phyloP scores from a whole-genome alignment of 2,113 vertebrate species.

The Chiloscyllium plagiosum region DNA sequence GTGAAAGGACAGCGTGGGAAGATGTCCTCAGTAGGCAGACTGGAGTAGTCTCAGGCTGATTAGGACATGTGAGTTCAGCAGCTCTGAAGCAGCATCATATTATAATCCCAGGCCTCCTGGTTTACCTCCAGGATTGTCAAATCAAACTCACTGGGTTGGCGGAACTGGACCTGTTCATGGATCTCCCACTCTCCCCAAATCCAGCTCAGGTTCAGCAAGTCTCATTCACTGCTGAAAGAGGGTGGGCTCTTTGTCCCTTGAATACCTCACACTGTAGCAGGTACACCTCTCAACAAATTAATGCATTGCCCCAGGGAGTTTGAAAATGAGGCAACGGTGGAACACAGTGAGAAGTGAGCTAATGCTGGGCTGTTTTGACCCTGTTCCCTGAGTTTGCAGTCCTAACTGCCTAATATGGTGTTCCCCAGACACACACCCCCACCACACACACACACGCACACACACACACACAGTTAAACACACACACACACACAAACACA shows the following conservation, averaged over 20 bases:
- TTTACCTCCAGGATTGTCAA: background rate
- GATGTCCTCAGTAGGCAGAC: background rate
- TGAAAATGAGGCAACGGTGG: background rate
- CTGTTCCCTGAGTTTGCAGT: background rate
- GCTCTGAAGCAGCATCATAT: background rate
- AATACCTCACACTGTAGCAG: background rate
- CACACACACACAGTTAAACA: background rate
- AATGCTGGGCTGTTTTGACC: background rate
- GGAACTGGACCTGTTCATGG: background rate
- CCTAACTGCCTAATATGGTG: conserved; percentile 30
- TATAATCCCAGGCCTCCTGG: background rate
- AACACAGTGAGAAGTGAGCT: background rate
- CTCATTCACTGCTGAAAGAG: background rate
- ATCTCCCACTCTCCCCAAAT: background rate
- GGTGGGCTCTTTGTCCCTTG: background rate
- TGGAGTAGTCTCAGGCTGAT: background rate
- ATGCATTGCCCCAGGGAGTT: background rate
- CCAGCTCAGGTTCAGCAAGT: background rate
- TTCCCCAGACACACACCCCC: too few species aligned
- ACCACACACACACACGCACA: too few species aligned
- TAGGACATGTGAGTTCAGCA: background rate
- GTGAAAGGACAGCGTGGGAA: background rate
- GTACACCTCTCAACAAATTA: background rate
- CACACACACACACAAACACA: background rate
- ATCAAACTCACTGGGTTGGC: background rate